Conservation (phyloP, 2,888 invertebrate species). For the Cyclophora albipunctata region DNA sequence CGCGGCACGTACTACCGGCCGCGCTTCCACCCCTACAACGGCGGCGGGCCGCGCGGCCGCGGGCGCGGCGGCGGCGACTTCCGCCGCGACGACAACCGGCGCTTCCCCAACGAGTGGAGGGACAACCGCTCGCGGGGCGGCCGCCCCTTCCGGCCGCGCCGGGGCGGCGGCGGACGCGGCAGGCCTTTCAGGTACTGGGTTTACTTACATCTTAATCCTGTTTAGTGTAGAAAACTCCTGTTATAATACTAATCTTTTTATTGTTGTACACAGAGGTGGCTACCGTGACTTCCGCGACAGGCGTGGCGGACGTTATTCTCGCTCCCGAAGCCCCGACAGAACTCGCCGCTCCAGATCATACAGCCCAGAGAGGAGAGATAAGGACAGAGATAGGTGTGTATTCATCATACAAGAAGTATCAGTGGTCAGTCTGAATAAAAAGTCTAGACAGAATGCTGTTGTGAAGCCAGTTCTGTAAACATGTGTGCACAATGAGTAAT, state of each 20-base stretch:
- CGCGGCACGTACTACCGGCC: conserved; percentile 88
- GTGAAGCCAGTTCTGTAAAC: too few species aligned
- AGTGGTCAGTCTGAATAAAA: too few species aligned
- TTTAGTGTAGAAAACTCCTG: too few species aligned
- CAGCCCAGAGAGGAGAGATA: conserved; percentile 64
- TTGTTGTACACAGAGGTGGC: conserved; percentile 36
- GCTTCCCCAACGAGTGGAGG: conserved; percentile 48
- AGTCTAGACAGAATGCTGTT: too few species aligned
- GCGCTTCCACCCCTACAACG: conserved; percentile 81
- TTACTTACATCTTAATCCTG: background rate
- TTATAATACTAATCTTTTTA: too few species aligned
- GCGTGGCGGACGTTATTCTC: conserved; percentile 73
- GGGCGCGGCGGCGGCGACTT: conserved; percentile 62
- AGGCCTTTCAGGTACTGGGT: conserved; percentile 56
- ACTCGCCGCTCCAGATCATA: conserved; percentile 65
- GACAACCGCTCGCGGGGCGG: conserved; percentile 55
- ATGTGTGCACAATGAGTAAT: too few species aligned
- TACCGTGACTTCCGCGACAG: conserved; percentile 82
- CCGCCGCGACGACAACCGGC: conserved; percentile 49
- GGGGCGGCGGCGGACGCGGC: conserved; percentile 59
- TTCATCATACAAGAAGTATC: too few species aligned
- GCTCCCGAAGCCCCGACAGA: conserved; percentile 75
- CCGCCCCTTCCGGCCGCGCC: conserved; percentile 55
- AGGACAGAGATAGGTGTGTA: conserved; percentile 65
- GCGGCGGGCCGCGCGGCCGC: conserved; percentile 67